Percentiles rank a stretch among this genome's conserved stretches.
Conservation (phyloP, 2,113 vertebrate species). For the Menidia beryllina region DNA sequence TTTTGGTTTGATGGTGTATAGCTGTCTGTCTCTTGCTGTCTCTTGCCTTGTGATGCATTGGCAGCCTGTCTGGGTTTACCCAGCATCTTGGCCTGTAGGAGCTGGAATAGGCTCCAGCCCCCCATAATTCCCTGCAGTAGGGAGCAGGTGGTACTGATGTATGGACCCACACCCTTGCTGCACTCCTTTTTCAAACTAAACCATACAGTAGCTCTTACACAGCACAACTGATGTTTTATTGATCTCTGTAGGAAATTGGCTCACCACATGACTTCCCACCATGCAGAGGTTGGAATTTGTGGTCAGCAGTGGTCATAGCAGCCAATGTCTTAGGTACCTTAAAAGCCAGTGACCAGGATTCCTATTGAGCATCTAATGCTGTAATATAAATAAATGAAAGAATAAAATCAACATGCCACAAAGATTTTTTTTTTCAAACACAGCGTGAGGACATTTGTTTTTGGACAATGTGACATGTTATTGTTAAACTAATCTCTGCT, state of each 20-base stretch:
- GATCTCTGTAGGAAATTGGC: conserved; percentile 23
- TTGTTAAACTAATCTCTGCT: not conserved
- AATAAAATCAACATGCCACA: not conserved
- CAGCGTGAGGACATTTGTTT: too few species aligned
- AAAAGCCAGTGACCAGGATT: not conserved
- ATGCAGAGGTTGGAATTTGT: conserved; percentile 24
- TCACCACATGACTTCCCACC: conserved; percentile 17
- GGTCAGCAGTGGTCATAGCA: not conserved
- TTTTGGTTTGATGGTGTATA: not conserved
- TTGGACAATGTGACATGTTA: not conserved
- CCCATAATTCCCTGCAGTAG: not conserved
- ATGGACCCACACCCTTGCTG: not conserved
- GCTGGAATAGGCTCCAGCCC: not conserved
- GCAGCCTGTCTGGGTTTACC: not conserved
- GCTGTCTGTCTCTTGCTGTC: not conserved
- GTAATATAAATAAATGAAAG: too few species aligned
- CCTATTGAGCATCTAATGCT: not conserved
- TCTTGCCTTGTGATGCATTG: not conserved
- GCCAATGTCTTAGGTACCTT: conserved; percentile 4
- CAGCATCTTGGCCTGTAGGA: not conserved
- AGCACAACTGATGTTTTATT: conserved; percentile 12
- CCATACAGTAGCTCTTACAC: not conserved
- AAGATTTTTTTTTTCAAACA: too few species aligned
- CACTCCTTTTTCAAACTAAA: not conserved
- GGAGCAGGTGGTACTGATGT: not conserved